Base-by-base conservation (phyloP, 2,113 vertebrate species). In the Apus apus region DNA sequence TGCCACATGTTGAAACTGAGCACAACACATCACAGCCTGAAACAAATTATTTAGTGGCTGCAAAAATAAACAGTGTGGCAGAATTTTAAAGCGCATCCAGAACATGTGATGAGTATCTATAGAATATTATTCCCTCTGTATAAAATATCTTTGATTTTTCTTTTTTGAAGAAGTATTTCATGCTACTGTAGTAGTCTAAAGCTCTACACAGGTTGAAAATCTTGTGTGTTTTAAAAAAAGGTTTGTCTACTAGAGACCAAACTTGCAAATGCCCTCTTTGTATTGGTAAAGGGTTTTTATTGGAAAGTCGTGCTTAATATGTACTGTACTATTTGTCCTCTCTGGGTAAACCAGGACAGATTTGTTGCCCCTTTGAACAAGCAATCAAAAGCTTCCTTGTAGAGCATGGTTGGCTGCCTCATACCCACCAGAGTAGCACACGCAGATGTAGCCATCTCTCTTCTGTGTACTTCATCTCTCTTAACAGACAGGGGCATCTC, bases 361-460 rank as follows among this genome's bases (percentile, higher is more conserved):
- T 30, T 32, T 58, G 25, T 72, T 54, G 26, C 58, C 25, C 67
- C 48, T 78, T 32, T 27, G 23, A 83, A 54, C 32, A 29, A 43
- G 40, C 46, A 38, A 9, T 11, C 21, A 60, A 60, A 57, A 58
- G 38, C 57, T 57, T 62, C 22, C 64, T 67, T 27, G 32, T 48
- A 43, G 73, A 32, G 18, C 15, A 5, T 1, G 3, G 8, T 45
- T 75, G 30, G 29, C 10, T 79, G n/a, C 22, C 40, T 71, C 58
- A 22, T 75, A 25, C 36, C 26, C n/a, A 14, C 56, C 0, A 1
- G 51, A 45, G 32, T 3, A 61, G 32, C 20, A 29, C 0, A 2
- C 40, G 32, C 66, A 77, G 65, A 23, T 22, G 56, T 88, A 67
- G 54, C 57, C 1, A 0, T 15, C 25, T 46, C 29, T 53, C 1